Percentiles rank a stretch among this genome's conserved stretches.
phyloP scores from a whole-genome alignment of 2,113 vertebrate genomes.

The Caracal caracal region DNA sequence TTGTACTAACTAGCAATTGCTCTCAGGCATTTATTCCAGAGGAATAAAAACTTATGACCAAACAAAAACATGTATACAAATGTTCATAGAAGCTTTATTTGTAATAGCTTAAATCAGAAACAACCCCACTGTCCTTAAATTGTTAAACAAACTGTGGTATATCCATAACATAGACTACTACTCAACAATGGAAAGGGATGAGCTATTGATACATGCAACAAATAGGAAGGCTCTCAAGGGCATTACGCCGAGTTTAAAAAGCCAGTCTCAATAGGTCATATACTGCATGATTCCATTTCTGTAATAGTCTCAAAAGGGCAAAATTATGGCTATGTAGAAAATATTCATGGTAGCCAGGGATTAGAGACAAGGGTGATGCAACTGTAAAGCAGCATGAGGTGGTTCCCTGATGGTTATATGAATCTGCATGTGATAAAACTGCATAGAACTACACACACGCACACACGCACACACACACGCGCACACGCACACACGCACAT shows the following conservation, averaged over 20 bases:
- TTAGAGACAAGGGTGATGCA: not conserved
- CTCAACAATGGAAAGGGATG: not conserved
- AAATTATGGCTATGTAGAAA: not conserved
- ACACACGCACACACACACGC: not conserved
- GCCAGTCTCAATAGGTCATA: not conserved
- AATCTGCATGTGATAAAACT: not conserved
- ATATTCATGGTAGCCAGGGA: not conserved
- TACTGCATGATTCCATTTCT: not conserved
- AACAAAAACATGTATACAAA: not conserved
- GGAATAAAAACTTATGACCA: not conserved
- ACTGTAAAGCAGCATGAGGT: not conserved
- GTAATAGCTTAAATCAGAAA: not conserved
- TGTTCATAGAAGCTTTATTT: not conserved
- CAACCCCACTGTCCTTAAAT: not conserved
- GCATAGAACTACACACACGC: not conserved
- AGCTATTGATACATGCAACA: not conserved
- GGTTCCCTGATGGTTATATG: not conserved
- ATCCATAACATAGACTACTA: not conserved
- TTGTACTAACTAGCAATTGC: not conserved
- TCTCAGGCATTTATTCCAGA: not conserved
- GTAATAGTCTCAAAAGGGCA: not conserved
- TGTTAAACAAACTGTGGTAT: not conserved
- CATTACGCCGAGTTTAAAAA: not conserved
- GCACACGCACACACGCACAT: not conserved
- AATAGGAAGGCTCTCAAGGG: not conserved